phyloP scores from a whole-genome alignment of 2,797 vertebrate species.

The Dendrocincla tyrannina region DNA sequence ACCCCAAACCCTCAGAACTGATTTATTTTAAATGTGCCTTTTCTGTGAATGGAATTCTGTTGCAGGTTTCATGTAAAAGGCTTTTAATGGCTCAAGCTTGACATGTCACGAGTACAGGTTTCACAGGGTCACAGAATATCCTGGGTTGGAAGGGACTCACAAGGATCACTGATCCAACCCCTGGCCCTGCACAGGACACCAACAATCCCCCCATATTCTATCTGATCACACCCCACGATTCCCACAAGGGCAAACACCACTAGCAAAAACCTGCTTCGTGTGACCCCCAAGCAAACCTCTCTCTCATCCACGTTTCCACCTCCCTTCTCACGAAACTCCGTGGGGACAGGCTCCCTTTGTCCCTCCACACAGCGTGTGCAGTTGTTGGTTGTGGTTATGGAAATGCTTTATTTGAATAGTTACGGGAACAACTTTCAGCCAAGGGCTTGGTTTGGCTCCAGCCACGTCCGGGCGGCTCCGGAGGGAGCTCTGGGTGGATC shows the following conservation, averaged over 20 bases:
- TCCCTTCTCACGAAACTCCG: not conserved
- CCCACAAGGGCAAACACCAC: not conserved
- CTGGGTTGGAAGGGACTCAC: not conserved
- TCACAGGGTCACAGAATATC: not conserved
- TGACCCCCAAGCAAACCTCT: not conserved
- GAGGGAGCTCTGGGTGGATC: not conserved
- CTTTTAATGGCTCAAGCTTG: not conserved
- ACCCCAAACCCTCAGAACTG: too few relatives aligned
- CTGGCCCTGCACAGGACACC: not conserved
- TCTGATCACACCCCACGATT: not conserved
- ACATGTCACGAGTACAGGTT: rapidly evolving
- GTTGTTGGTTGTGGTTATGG: not conserved
- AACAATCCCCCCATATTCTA: not conserved
- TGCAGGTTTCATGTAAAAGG: not conserved
- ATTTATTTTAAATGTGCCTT: not conserved
- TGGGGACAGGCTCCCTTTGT: not conserved
- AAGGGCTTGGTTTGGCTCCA: not conserved
- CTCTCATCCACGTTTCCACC: not conserved
- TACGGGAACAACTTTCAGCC: not conserved
- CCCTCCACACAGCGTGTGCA: not conserved
- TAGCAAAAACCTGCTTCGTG: not conserved
- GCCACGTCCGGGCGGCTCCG: not conserved
- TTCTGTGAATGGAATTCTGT: not conserved
- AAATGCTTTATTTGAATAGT: not conserved
- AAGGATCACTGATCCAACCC: rapidly evolving